Evolutionary conservation across 2,113 vertebrate genomes (phyloP).

Genomic region (Cathartes aura): DNA sequence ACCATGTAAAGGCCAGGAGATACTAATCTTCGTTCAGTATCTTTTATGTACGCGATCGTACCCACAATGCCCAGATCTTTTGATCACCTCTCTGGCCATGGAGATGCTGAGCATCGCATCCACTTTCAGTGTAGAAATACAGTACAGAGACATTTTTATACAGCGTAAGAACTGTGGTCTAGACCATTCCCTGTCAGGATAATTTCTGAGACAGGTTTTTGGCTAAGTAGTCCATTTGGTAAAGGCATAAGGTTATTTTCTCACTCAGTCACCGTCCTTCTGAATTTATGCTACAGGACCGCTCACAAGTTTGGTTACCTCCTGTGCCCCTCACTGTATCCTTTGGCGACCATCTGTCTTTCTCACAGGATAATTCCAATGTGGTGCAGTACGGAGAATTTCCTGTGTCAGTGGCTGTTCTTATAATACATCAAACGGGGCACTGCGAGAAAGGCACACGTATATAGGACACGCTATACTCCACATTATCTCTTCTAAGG

Average conservation of each 20-base stretch:
- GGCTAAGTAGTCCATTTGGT: not conserved
- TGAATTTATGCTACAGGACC: not conserved
- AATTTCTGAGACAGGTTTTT: not conserved
- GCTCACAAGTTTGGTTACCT: not conserved
- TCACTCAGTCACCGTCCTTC: not conserved
- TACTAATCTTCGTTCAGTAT: not conserved
- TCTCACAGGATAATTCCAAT: not conserved
- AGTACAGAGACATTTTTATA: not conserved
- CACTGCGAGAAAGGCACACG: not conserved
- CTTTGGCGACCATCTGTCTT: not conserved
- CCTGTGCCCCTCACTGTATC: not conserved
- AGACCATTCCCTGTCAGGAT: not conserved
- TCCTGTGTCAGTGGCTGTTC: not conserved
- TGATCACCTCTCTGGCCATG: not conserved
- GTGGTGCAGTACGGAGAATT: not conserved
- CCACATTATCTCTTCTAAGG: not conserved
- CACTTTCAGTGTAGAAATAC: not conserved
- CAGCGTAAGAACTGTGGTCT: not conserved
- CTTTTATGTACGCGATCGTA: accelerated
- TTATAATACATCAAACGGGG: not conserved
- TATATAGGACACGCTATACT: accelerated
- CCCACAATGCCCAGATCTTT: not conserved
- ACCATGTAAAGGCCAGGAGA: not conserved
- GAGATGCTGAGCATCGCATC: not conserved
- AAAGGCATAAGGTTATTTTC: not conserved